Base-by-base conservation (phyloP, 2,888 invertebrate species). In the Melinopterus prodromus region DNA sequence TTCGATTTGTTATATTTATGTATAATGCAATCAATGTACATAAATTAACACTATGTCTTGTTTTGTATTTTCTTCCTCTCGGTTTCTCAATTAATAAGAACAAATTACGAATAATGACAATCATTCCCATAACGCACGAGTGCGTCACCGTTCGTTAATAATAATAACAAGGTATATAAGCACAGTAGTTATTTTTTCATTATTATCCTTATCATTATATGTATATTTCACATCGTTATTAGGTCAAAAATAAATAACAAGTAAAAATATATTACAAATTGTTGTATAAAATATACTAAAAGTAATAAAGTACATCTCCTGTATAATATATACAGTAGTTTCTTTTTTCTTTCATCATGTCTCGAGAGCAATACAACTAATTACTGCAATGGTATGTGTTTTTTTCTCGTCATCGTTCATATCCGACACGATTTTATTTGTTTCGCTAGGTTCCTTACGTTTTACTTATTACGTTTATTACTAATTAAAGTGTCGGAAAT, bases 1-100 rank as follows among this genome's bases (percentile, higher is more conserved):
- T 72, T 85, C 84, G 84, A 85, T 82, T 87, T 86, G 86, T 88
- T 88, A 88, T 88, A 88, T 88, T 88, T 88, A 88, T 88, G 88
- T 88, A 88, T 88, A 88, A 87, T 87, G 87, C 86, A 87, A 89
- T 89, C 86, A 87, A 89, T 89, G 88, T 88, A 88, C 88, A 89
- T 88, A 88, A 88, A 88, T 88, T 88, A 89, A 88, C 88, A 88
- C 88, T 89, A 88, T 88, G 86, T 85, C 76, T 69, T 76, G 37
- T 36, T 80, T 70, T 71, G 71, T 70, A 69, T 79, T 77, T 72
- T 77, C 37, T 71, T 76, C 37, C 71, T 71, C 78, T 80, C 53
- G 71, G 82, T 76, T 15, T 77, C 76, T 72, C 71, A 69, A 75
- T 80, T 70, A 76, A 82, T 83, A 87, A 88, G 86, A 87, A 88